Base-by-base conservation (phyloP, 2,797 vertebrate species). In the Sandelia bainsii region DNA sequence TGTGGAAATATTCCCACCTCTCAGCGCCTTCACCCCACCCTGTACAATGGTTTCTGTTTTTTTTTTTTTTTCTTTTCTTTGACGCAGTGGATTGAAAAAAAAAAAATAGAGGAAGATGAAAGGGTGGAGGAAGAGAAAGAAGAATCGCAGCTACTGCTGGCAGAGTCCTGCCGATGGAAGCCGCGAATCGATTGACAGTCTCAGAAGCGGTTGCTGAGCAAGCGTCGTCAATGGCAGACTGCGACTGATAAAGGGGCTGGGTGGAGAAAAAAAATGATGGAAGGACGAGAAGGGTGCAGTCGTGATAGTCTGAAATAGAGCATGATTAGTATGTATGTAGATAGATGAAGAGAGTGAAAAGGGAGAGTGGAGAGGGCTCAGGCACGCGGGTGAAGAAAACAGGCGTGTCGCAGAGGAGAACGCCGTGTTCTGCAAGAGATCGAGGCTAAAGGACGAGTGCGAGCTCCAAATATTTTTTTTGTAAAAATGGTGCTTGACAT, bases 41-140 rank as follows among this genome's bases (percentile, higher is more conserved):
- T 76, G 73, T 77, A 88, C 86, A 88, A 92, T 81, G 83, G 87
- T 73, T 86, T 48, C 68, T 77, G 81, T 85, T 73, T 74, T 79
- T 77, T 69, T 75, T 62, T 68, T 45, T 57, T 65, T 78, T 85
- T 86, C 84, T 77, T 83, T 62, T 75, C 65, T 94, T 94, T 94
- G 93, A 93, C 93, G 94, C 94, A 95, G 94, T 93, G 93, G 84
- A 80, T 91, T 73, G 87, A 84, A 81, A 75, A 75, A 87, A 84
- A 81, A 74, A 74, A 32, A 32, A 29, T 62, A 57, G 16, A 62
- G 54, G 62, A 60, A 57, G 54, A 68, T 44, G 58, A 65, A 62
- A 23, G 57, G 64, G 79, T 69, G 80, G 68, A 80, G 77, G 79
- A 79, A 68, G 69, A 79, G 72, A 29, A 62, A 57, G 50, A 72